These are phyloP conservation scores for Agonum fuliginosum DNA, from an alignment of 2,888 invertebrate species.

Conservation along the genomic window DNA sequence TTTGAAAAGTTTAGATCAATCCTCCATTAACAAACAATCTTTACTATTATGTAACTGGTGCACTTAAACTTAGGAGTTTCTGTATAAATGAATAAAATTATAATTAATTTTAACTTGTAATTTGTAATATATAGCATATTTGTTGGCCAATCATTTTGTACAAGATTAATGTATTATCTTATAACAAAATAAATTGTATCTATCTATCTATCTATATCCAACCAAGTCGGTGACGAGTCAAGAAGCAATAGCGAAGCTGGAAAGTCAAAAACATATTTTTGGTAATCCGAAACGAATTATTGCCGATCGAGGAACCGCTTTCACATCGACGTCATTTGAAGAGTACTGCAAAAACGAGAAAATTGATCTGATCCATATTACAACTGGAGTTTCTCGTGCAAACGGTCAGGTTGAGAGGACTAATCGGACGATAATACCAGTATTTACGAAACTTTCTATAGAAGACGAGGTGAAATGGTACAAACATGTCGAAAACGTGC, in stretches of 20 bases:
- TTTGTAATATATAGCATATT: too few species aligned
- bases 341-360: background rate
- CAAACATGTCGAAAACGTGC: background rate
- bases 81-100: too few species aligned
- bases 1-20: too few species aligned
- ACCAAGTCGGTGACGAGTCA: constrained; percentile 43
- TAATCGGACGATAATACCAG: background rate
- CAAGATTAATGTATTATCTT: too few species aligned
- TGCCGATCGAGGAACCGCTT: constrained; percentile 61
- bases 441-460: background rate
- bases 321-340: constrained; percentile 48
- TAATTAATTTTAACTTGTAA: too few species aligned
- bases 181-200: too few species aligned
- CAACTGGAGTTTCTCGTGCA: background rate
- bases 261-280: constrained; percentile 58
- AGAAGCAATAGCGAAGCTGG: constrained; percentile 57
- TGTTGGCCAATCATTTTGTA: too few species aligned
- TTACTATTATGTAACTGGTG: too few species aligned
- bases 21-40: too few species aligned
- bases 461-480: background rate
- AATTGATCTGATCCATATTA: too few species aligned
- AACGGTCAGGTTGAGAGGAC: background rate
- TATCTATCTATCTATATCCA: too few species aligned
- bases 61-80: too few species aligned
- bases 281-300: constrained; percentile 62